A percentile compares a stretch with the other conserved stretches of the same genome.
Conservation (phyloP, 2,113 vertebrate genomes). For the Trichechus manatus region DNA sequence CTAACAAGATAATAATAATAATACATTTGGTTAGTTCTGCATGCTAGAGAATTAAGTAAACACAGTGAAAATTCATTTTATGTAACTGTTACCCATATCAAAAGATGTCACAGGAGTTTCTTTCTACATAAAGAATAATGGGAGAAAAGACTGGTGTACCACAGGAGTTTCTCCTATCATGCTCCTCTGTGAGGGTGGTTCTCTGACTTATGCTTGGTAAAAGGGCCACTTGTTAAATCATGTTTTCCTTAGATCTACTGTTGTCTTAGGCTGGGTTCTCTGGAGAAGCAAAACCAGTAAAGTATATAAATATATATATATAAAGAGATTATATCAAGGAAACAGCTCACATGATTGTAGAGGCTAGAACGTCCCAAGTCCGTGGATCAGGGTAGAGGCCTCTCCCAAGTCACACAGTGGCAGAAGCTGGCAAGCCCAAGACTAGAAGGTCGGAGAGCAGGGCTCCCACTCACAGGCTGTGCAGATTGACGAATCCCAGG, state of each 20-base stretch:
- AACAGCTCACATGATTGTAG: no score
- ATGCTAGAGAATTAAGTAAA: not conserved
- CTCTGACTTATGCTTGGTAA: not conserved
- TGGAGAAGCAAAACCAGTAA: no score
- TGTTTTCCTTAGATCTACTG: not conserved
- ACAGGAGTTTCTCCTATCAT: not conserved
- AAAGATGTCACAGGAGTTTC: not conserved
- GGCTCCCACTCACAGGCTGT: no score
- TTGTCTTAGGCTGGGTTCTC: no score
- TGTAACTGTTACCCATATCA: not conserved
- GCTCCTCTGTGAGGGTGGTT: not conserved
- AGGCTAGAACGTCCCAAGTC: no score
- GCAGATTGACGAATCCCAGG: no score
- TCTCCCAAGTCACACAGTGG: no score
- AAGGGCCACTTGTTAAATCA: not conserved
- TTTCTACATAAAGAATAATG: not conserved
- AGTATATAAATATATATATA: no score
- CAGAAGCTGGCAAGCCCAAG: no score
- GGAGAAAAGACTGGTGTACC: not conserved
- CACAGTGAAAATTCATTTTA: not conserved
- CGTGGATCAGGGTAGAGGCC: no score
- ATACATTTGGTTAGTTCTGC: not conserved
- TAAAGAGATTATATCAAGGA: no score
- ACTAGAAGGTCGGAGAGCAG: no score
- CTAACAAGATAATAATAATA: not conserved